Conservation (phyloP, 1,140 invertebrate genomes). For the Trypoxylus dichotomus region DNA sequence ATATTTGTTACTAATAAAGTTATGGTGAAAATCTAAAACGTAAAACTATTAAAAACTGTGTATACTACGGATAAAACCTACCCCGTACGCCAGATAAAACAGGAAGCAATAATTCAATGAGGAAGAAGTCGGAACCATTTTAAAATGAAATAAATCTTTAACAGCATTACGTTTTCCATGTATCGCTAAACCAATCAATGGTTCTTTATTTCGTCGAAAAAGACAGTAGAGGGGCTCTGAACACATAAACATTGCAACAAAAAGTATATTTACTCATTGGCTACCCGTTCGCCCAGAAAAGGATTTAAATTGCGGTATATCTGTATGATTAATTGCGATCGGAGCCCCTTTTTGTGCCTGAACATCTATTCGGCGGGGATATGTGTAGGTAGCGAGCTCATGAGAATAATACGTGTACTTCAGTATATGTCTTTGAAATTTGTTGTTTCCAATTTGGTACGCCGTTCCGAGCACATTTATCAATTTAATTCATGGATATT, state of each 20-base stretch:
- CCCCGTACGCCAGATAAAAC: no score
- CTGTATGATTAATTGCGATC: slow-evolving; percentile 5
- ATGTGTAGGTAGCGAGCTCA: neutral
- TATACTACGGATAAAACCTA: no score
- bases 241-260: neutral
- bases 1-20: no score
- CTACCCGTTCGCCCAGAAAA: neutral
- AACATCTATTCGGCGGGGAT: neutral
- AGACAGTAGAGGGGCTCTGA: neutral
- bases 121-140: neutral
- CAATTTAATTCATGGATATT: no score
- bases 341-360: neutral
- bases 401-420: neutral
- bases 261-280: neutral
- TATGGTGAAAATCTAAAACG: no score
- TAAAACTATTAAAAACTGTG: no score
- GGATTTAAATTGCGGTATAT: slow-evolving; percentile 7
- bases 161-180: neutral
- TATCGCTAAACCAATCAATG: neutral
- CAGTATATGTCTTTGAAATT: neutral
- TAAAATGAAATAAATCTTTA: neutral
- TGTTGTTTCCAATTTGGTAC: neutral
- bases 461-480: no score
- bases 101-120: no score
- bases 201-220: neutral